A percentile compares a stretch with the other conserved stretches of the same genome.
phyloP scores from a whole-genome alignment of 2,888 invertebrate genomes.

The Operophtera brumata region DNA sequence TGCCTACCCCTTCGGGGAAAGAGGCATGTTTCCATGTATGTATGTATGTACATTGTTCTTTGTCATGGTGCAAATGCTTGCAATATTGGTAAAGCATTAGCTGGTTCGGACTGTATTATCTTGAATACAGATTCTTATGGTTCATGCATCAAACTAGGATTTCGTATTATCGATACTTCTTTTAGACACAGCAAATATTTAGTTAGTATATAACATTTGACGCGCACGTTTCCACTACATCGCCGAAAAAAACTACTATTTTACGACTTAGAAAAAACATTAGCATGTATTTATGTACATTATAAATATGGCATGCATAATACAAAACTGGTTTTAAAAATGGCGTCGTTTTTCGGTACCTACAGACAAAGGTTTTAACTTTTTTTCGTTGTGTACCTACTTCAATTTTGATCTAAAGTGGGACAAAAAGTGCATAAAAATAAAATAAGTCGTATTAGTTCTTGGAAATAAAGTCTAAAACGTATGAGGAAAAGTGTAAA shows the following conservation, averaged over 20 bases:
- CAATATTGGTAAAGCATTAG: neutral
- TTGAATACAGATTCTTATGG: neutral
- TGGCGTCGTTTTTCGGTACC: constrained; percentile 5
- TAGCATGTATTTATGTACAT: constrained; percentile 50
- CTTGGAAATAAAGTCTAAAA: neutral
- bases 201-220: neutral
- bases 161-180: neutral
- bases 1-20: too few relatives aligned
- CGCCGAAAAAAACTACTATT: constrained; percentile 41
- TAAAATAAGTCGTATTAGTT: neutral
- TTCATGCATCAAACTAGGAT: neutral
- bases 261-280: constrained; percentile 37
- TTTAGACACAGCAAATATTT: neutral
- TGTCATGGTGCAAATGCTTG: too few relatives aligned
- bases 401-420: neutral
- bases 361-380: neutral
- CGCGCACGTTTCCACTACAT: constrained; percentile 5
- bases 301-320: constrained; percentile 50
- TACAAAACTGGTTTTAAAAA: constrained; percentile 49
- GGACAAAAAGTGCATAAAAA: neutral
- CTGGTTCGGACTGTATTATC: neutral
- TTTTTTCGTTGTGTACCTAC: neutral
- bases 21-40: too few relatives aligned
- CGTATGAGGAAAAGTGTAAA: neutral
- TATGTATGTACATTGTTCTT: too few relatives aligned